Conservation (phyloP, 2,888 invertebrate genomes). For the Mythimna loreyi region DNA sequence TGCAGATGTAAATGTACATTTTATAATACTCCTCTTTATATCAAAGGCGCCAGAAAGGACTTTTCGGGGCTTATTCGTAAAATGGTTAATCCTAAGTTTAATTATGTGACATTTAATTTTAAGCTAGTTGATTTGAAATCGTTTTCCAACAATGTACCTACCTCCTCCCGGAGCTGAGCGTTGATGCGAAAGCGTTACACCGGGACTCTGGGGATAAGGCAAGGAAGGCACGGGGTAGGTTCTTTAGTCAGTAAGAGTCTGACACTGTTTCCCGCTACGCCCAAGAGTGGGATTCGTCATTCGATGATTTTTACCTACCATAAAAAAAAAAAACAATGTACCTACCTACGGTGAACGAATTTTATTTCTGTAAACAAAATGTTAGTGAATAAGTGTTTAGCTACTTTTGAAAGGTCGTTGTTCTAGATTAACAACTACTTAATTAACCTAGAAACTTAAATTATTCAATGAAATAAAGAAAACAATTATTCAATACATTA, state of each 20-base stretch:
- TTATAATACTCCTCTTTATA: conserved; percentile 69
- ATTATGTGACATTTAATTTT: conserved; percentile 10
- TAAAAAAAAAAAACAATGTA: too few relatives aligned
- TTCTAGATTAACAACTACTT: neutral
- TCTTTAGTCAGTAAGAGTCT: too few relatives aligned
- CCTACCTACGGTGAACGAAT: neutral
- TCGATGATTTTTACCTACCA: too few relatives aligned
- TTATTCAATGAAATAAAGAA: conserved; percentile 1
- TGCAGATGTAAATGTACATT: conserved; percentile 78
- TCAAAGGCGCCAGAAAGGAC: conserved; percentile 59
- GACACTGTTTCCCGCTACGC: too few relatives aligned
- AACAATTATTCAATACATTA: neutral
- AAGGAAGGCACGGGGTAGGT: too few relatives aligned
- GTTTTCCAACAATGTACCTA: neutral
- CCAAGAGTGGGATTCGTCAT: too few relatives aligned
- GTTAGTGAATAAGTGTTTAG: neutral
- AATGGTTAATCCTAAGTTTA: conserved; percentile 21
- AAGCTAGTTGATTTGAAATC: neutral
- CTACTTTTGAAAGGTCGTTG: conserved; percentile 4
- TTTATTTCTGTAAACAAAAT: neutral
- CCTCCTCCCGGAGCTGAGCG: too few relatives aligned
- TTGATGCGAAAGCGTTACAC: too few relatives aligned
- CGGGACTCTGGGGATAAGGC: too few relatives aligned
- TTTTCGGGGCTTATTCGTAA: conserved; percentile 21
- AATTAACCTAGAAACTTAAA: neutral